phyloP scores from a whole-genome alignment of 1,140 invertebrate species.

The Phocides pigmalion region DNA sequence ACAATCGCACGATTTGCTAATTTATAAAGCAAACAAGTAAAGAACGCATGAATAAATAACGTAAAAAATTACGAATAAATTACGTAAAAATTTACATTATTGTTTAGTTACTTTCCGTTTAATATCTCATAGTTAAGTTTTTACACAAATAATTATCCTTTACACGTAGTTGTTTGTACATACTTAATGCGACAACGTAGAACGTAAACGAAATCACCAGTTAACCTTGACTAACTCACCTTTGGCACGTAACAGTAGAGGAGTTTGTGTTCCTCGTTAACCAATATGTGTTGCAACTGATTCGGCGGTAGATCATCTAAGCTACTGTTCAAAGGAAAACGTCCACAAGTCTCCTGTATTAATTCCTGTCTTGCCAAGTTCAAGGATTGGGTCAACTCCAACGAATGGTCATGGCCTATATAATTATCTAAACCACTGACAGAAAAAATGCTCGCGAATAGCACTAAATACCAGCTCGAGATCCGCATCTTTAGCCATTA shows the following conservation, averaged over 20 bases:
- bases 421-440: constrained; percentile 61
- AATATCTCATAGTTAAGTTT: too few relatives aligned
- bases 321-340: constrained; percentile 66
- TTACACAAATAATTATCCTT: too few relatives aligned
- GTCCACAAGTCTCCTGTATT: constrained; percentile 87
- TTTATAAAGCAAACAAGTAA: constrained; percentile 5
- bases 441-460: constrained; percentile 57
- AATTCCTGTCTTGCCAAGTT: constrained; percentile 88
- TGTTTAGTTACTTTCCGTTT: too few relatives aligned
- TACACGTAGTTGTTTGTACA: background rate
- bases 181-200: constrained; percentile 32
- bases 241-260: constrained; percentile 97
- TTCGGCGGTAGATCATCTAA: constrained; percentile 81
- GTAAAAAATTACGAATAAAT: constrained; percentile 9
- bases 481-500: constrained; percentile 68
- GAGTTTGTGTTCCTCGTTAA: constrained; percentile 91
- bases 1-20: constrained; percentile 5
- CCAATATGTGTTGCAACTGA: constrained; percentile 89
- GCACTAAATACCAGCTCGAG: constrained; percentile 52
- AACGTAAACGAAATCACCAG: constrained; percentile 40
- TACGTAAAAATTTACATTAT: constrained; percentile 26
- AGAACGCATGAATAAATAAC: background rate
- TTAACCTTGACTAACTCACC: constrained; percentile 84
- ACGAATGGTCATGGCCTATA: constrained; percentile 71
- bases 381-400: constrained; percentile 85